Base-by-base conservation (phyloP, 2,888 invertebrate genomes). In the Drosophila anomalata region DNA sequence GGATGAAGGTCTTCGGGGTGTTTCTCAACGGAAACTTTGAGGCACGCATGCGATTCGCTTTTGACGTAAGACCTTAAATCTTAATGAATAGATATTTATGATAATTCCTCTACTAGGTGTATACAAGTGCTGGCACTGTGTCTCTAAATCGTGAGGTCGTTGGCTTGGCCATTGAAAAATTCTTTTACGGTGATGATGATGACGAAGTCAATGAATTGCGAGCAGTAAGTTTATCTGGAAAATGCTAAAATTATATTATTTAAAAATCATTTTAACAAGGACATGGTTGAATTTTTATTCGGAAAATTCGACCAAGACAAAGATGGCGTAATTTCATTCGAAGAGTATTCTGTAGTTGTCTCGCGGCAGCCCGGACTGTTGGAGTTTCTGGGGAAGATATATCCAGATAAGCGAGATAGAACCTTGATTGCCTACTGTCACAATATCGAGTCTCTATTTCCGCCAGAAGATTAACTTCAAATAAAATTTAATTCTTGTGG, bases 261-360 rank as follows among this genome's bases (percentile, higher is more conserved):
- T 11, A 31, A 5, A 1, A 5, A 6, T 29, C 3, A 2, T 14
- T 2, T 0, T 7, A 1, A 8, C 0, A 14, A 95, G 94, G 96
- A 96, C 85, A 92, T 96, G 86, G 94, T 95, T 0, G 95, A 95
- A 76, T 93, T 95, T 20, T 92, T 95, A 79, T 91, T 96, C 11
- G 95, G 94, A 85, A 94, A 95, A 86, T 94, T 96, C 93, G 96
- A 96, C 84, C 73, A 92, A 0, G 96, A 97, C 84, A 92, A 95
- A 67, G 96, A 96, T 84, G 95, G 96, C 0, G 92, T 94, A 58
- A 94, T 96, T 24, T 95, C 94, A 24, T 94, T 93, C 75, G 86
- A 89, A 1, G 88, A 88, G 42, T 89, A 95, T 87, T 92, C 93
- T 41, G 90, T 92, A n/a, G 93, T 95, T 0, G 95, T 96, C 0